Conservation (phyloP, 2,888 invertebrate genomes). For the Mythimna pallens region DNA sequence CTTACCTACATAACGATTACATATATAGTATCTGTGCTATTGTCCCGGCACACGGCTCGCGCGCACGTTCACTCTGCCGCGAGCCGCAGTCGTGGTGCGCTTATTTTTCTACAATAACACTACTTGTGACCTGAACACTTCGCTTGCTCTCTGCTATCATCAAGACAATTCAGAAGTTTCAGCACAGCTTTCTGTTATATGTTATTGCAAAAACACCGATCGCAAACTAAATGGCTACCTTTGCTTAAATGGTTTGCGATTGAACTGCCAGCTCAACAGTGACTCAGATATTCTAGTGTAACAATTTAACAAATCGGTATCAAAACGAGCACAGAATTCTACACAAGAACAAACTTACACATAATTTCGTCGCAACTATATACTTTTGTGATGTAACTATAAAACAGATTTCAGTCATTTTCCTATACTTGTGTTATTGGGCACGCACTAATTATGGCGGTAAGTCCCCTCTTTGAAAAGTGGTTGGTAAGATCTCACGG, state of each 20-base stretch:
- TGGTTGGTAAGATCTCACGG: too few relatives aligned
- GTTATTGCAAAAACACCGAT: too few relatives aligned
- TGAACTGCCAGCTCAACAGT: not conserved
- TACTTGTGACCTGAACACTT: slow-evolving; percentile 19
- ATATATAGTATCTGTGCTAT: not conserved
- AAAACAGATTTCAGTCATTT: too few relatives aligned
- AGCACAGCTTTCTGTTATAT: not conserved
- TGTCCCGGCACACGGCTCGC: not conserved
- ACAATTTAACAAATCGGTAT: too few relatives aligned
- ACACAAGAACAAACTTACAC: not conserved
- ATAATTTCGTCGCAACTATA: too few relatives aligned
- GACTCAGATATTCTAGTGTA: too few relatives aligned
- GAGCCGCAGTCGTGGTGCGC: slow-evolving; percentile 4
- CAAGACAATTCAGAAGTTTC: not conserved
- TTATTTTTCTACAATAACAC: slow-evolving; percentile 28
- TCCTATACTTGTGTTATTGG: too few relatives aligned
- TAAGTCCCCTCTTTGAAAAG: too few relatives aligned
- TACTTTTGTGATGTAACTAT: too few relatives aligned
- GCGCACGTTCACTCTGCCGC: not conserved
- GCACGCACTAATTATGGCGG: too few relatives aligned
- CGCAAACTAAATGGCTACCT: not conserved
- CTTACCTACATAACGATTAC: too few relatives aligned
- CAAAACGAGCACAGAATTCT: too few relatives aligned
- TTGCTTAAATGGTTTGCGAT: not conserved
- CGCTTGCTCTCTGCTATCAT: not conserved